These are phyloP conservation scores for Gymnarchus niloticus DNA, from an alignment of 2,113 vertebrate genomes.

Conservation along the genomic window DNA sequence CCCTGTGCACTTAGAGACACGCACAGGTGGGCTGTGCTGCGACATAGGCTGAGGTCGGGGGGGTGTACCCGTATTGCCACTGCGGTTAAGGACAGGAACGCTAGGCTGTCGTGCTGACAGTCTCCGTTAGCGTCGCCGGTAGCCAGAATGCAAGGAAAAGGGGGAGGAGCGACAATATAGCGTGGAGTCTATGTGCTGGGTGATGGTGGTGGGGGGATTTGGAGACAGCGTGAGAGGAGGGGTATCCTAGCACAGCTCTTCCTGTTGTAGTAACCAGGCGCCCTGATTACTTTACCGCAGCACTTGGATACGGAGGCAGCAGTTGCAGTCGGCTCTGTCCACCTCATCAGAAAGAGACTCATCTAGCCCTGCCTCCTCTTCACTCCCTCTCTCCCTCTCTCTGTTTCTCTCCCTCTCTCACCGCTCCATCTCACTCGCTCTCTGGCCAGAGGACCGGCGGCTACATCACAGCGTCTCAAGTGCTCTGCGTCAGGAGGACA, in stretches of 20 bases:
- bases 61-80: background rate
- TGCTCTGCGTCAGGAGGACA: constrained; percentile 55
- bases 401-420: constrained; percentile 23
- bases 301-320: constrained; percentile 27
- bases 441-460: constrained; percentile 11
- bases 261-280: constrained; percentile 57
- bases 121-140: constrained; percentile 44
- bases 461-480: constrained; percentile 52
- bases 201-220: constrained; percentile 18
- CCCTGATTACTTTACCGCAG: constrained; percentile 63
- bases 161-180: constrained; percentile 23
- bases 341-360: constrained; percentile 51
- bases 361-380: constrained; percentile 50
- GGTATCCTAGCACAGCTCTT: constrained; percentile 52
- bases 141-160: constrained; percentile 45
- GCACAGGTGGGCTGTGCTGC: background rate
- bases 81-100: background rate
- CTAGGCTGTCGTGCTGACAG: constrained; percentile 43
- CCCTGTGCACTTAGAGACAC: background rate
- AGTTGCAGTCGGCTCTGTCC: constrained; percentile 32
- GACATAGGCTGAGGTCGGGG: background rate
- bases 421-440: constrained; percentile 44
- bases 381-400: background rate
- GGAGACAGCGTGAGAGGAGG: constrained; percentile 37
- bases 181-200: too few species aligned